Base-by-base conservation (phyloP, 2,888 invertebrate genomes). In the Gasteruption jaculator region DNA sequence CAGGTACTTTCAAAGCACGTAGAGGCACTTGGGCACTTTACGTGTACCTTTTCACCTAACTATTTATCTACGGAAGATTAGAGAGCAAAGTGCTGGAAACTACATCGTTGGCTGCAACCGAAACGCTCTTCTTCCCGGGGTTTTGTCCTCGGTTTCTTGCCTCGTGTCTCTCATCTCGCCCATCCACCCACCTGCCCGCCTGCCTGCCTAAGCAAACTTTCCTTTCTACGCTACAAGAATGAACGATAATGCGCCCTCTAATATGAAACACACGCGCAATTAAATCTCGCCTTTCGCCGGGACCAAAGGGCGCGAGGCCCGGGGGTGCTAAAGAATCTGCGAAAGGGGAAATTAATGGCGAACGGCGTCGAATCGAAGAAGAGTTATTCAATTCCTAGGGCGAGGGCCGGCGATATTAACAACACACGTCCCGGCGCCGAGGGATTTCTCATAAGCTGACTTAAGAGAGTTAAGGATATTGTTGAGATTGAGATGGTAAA, bases 391-490 rank as follows among this genome's bases (percentile, higher is more conserved):
- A 56, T 58, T 58, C 56, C 52, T 55, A 44, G 53, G 46, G 49
- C 52, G 48, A 56, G 52, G 53, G 55, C 61, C 50, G 56, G 55
- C 59, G 52, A 58, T 60, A 61, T 53, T 60, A 53, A 53, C 52
- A 58, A n/a, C n/a, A n/a, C n/a, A n/a, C n/a, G n/a, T n/a, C 54
- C 54, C 56, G 56, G 56, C 50, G 51, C n/a, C 54, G 56, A 57
- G 56, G 59, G 63, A 62, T 63, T 65, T 63, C 65, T 60, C 63
- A 63, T 65, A 63, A 65, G 62, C 63, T 61, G 59, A 57, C 60
- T 59, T 54, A 54, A 49, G 45, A 51, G 48, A 45, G 54, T 48
- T 27, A 47, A 45, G 59, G 52, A 60, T 55, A 58, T 52, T 53
- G 57, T 56, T 48, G 54, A 53, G 53, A 50, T 39, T 33, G 45